phyloP scores from a whole-genome alignment of 2,797 vertebrate genomes.

The Adelosebastes latens region DNA sequence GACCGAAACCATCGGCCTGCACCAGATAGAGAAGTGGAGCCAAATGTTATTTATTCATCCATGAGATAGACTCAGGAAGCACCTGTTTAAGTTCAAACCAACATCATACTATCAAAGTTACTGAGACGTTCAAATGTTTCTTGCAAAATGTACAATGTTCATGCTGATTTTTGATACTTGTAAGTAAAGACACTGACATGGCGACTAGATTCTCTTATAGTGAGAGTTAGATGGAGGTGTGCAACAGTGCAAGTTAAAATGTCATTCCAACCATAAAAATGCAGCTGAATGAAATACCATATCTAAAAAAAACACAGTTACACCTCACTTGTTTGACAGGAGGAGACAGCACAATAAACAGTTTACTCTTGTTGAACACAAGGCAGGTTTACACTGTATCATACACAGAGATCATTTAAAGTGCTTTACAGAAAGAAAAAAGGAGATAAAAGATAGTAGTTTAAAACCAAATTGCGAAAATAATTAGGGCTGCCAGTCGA shows the following conservation, averaged over 20 bases:
- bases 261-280: neutral
- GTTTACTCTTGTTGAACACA: neutral
- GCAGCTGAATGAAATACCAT: neutral
- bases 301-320: neutral
- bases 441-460: no score
- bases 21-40: neutral
- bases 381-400: no score
- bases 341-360: neutral
- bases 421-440: no score
- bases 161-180: neutral
- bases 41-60: slow-evolving; percentile 24
- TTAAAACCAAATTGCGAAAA: no score
- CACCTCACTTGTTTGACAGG: neutral
- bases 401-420: no score
- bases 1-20: neutral
- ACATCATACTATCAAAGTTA: neutral
- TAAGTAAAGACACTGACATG: no score
- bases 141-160: neutral
- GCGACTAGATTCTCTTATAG: neutral
- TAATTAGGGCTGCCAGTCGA: rapidly evolving
- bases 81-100: neutral
- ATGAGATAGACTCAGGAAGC: slow-evolving; percentile 9
- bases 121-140: neutral
- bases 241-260: neutral
- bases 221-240: neutral